Percentiles rank a stretch among this genome's conserved stretches.
phyloP scores from a whole-genome alignment of 2,888 invertebrate species.

The Mesopsocus fuscifrons region DNA sequence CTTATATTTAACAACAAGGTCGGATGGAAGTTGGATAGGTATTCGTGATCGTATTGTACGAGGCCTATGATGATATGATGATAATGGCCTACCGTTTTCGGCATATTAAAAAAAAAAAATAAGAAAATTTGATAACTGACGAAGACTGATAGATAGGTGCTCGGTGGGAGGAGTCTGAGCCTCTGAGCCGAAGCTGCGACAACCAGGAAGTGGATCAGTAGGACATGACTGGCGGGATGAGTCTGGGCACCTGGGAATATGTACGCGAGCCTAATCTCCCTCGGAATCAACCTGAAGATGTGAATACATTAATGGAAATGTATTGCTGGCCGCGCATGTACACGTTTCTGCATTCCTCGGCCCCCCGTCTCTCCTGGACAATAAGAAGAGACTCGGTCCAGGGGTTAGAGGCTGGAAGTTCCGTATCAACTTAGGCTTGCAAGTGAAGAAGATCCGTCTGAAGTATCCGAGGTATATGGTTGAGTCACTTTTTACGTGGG shows the following conservation, averaged over 20 bases:
- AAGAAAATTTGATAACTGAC: too few relatives aligned
- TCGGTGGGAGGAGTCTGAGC: too few relatives aligned
- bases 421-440: slow-evolving; percentile 1
- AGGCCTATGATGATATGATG: too few relatives aligned
- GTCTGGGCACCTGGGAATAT: neutral
- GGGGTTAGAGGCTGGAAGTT: neutral
- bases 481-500: slow-evolving; percentile 10
- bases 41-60: too few relatives aligned
- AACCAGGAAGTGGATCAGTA: neutral
- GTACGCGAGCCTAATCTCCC: neutral
- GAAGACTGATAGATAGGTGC: too few relatives aligned
- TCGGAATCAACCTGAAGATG: slow-evolving; percentile 9
- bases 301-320: slow-evolving; percentile 8
- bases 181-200: too few relatives aligned
- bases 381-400: neutral
- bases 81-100: too few relatives aligned
- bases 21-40: too few relatives aligned
- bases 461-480: slow-evolving; percentile 3
- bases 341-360: slow-evolving; percentile 8
- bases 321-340: slow-evolving; percentile 7
- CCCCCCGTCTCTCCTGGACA: neutral
- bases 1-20: too few relatives aligned
- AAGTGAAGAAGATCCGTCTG: slow-evolving; percentile 5
- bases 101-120: too few relatives aligned
- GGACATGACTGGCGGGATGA: neutral